Base-by-base conservation (phyloP, 2,113 vertebrate species). In the Alouatta palliata region DNA sequence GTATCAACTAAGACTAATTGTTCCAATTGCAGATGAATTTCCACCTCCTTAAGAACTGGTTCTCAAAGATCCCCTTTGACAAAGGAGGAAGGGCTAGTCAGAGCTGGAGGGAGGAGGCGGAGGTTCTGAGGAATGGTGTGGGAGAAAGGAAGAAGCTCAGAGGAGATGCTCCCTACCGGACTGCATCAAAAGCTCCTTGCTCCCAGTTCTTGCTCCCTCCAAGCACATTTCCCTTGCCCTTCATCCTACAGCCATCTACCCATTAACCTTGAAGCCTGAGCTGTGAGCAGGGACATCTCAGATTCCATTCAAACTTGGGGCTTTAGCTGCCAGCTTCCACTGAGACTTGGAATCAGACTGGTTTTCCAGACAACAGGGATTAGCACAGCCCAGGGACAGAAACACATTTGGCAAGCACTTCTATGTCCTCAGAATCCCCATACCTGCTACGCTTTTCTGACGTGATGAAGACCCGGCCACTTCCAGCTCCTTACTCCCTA, bases 1-100 rank as follows among this genome's bases (percentile, higher is more conserved):
- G 47, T 76, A 43, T 96, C 94, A 96, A 87, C 6, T 40, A 96
- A 94, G 47, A 90, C 49, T 94, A 96, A 93, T 97, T 96, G 64
- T 92, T 90, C 61, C 25, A 87, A 64, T 4, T 86, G 64, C 58
- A 92, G 64, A 58, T 96, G 92, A 88, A 94, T 95, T 89, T 81
- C 7, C 43, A 45, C 56, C 81, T 91, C 54, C 37, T 97, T 95
- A 64, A 52, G 45, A 96, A 92, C 64, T 81, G 25, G n/a, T 86
- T 87, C 47, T 96, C 58, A 94, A 82, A 96, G 27, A 68, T 92
- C 71, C 76, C 32, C 5, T 20, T n/a, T 87, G 20, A 96, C 84
- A 94, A 95, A 90, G 54, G 23, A 90, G 85, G 73, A 90, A 93
- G 19, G 68, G 32, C 10, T 8, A 91, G 45, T 79, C 61, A 91